Percentiles rank a stretch among this genome's conserved stretches.
Evolutionary conservation across 2,113 vertebrate species (phyloP).

Genomic region (Cepphus grylle): DNA sequence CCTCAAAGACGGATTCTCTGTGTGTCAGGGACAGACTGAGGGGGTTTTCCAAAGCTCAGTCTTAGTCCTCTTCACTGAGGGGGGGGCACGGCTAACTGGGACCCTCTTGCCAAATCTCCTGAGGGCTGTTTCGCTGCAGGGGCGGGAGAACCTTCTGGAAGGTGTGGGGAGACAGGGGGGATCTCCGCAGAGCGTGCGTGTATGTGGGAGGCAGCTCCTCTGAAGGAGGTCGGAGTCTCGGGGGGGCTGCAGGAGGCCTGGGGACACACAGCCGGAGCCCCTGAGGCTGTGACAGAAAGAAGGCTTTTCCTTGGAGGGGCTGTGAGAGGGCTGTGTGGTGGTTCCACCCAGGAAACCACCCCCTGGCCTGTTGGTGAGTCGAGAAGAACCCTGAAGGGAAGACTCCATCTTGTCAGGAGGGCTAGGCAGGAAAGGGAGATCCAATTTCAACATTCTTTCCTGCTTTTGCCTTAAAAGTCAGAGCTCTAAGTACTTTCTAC

Average conservation of each 20-base stretch:
- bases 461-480: not conserved
- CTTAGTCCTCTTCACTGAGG: accelerated
- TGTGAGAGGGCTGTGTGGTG: accelerated
- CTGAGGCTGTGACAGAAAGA: accelerated
- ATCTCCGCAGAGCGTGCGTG: accelerated
- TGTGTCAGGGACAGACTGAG: no score
- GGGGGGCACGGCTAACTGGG: not conserved
- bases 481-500: not conserved
- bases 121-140: not conserved
- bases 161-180: not conserved
- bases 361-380: accelerated
- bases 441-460: not conserved
- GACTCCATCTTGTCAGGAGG: not conserved
- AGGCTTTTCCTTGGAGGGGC: no score
- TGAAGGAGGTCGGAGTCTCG: accelerated
- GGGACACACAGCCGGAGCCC: accelerated
- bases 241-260: not conserved
- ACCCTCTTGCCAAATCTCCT: not conserved
- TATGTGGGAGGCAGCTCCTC: not conserved
- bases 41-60: not conserved
- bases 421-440: accelerated
- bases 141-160: not conserved
- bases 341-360: accelerated
- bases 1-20: not conserved
- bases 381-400: not conserved